Percentiles rank a stretch among this genome's conserved stretches.
These are phyloP conservation scores for Podarcis muralis DNA, from an alignment of 2,113 vertebrate genomes.

Conservation along the genomic window DNA sequence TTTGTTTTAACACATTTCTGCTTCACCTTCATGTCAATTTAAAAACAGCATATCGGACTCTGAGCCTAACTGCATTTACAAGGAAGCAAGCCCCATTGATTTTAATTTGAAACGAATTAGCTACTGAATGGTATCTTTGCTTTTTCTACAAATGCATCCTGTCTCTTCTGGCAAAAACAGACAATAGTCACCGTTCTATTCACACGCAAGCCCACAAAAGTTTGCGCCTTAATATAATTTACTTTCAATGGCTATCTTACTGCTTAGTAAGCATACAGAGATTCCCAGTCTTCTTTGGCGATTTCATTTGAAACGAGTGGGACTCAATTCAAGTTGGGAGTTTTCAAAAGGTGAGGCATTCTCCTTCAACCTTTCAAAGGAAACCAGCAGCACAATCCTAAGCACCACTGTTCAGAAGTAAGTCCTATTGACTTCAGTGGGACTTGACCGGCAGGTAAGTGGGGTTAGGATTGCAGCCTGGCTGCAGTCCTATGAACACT, in stretches of 20 bases:
- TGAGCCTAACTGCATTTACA: neutral
- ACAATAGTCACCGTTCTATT: no score
- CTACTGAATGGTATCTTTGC: neutral
- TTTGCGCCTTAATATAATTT: neutral
- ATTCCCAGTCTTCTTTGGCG: neutral
- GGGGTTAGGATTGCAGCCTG: neutral
- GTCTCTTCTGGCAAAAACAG: neutral
- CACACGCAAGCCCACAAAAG: no score
- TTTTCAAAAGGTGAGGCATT: neutral
- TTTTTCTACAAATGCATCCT: neutral
- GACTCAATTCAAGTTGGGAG: neutral
- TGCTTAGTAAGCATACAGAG: neutral
- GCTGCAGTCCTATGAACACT: neutral
- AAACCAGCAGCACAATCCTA: neutral
- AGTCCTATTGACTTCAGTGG: neutral
- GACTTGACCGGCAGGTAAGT: neutral
- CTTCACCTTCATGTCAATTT: neutral
- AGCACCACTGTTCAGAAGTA: neutral
- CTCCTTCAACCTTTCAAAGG: neutral
- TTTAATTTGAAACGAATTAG: neutral
- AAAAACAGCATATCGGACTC: neutral
- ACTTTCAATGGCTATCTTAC: neutral
- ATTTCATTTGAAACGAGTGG: neutral
- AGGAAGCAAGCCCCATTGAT: neutral
- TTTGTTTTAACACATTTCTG: neutral